phyloP scores from a whole-genome alignment of 64 coral and sea anemone genomes.

The Cladopsammia gracilis region DNA sequence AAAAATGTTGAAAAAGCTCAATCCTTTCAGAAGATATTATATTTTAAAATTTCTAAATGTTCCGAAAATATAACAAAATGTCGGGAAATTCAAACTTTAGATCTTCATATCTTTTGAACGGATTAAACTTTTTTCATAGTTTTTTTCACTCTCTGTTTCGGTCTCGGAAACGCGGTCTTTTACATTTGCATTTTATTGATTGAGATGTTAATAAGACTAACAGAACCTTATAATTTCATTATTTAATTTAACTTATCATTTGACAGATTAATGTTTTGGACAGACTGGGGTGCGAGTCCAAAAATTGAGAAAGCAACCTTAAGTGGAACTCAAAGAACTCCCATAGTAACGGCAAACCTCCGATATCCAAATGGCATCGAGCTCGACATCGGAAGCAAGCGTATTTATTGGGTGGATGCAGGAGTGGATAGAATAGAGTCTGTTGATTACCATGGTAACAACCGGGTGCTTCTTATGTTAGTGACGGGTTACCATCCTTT shows the following conservation, averaged over 20 bases:
- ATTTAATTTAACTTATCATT: background rate
- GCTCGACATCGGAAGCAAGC: slow-evolving; percentile 31
- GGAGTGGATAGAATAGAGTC: slow-evolving; percentile 51
- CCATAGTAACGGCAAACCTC: slow-evolving; percentile 24
- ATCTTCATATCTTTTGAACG: too few relatives aligned
- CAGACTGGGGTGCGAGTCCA: slow-evolving; percentile 54
- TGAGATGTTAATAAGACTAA: background rate
- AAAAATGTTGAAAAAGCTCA: too few relatives aligned
- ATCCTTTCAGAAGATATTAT: too few relatives aligned
- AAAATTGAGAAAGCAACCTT: slow-evolving; percentile 64
- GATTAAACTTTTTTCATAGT: too few relatives aligned
- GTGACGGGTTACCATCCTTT: slow-evolving; percentile 18
- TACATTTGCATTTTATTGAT: too few relatives aligned
- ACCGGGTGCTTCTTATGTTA: slow-evolving; percentile 4
- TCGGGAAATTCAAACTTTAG: too few relatives aligned
- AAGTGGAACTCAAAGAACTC: slow-evolving; percentile 38
- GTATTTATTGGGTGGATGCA: slow-evolving; percentile 64
- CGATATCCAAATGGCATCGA: slow-evolving; percentile 42
- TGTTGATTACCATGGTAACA: slow-evolving; percentile 59
- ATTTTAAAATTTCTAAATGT: too few relatives aligned
- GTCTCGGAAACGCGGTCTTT: too few relatives aligned
- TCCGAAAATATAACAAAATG: too few relatives aligned
- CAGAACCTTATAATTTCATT: too few relatives aligned
- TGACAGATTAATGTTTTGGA: slow-evolving; percentile 73
- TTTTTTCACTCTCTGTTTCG: too few relatives aligned